phyloP scores from a whole-genome alignment of 2,888 invertebrate genomes.

The Eugnorisma glareosa region DNA sequence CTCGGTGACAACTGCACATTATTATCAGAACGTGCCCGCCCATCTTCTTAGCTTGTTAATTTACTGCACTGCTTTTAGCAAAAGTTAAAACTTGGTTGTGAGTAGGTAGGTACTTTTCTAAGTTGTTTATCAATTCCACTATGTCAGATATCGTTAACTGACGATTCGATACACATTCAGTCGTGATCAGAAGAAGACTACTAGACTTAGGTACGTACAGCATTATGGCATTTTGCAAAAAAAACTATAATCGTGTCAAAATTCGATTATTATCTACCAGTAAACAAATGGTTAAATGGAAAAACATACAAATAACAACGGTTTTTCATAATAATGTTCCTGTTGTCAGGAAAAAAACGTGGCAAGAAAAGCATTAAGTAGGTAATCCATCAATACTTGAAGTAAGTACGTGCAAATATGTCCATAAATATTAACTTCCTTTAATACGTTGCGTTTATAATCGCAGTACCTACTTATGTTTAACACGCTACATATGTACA shows the following conservation, averaged over 20 bases:
- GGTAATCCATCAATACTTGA: not conserved
- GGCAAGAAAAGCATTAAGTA: not conserved
- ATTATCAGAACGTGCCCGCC: not conserved
- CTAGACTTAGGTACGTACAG: not conserved
- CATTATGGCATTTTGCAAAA: not conserved
- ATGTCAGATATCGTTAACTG: not conserved
- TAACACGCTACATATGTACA: conserved; percentile 51
- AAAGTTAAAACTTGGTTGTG: not conserved
- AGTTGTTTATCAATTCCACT: not conserved
- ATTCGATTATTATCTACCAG: not conserved
- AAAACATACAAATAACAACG: not conserved
- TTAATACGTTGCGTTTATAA: conserved; percentile 31
- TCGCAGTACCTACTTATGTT: conserved; percentile 39
- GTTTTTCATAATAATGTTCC: not conserved
- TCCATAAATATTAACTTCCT: conserved; percentile 24
- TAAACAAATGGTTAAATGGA: not conserved
- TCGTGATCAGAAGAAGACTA: not conserved
- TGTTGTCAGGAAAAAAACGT: not conserved
- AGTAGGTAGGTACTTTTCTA: not conserved
- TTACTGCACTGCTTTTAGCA: not conserved
- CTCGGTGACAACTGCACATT: not conserved
- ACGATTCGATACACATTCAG: not conserved
- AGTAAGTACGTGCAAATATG: conserved; percentile 16
- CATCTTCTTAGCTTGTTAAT: not conserved
- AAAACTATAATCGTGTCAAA: not conserved